A percentile compares a stretch with the other conserved stretches of the same genome.
phyloP scores from a whole-genome alignment of 2,113 vertebrate species.

The Ceratotherium simum region DNA sequence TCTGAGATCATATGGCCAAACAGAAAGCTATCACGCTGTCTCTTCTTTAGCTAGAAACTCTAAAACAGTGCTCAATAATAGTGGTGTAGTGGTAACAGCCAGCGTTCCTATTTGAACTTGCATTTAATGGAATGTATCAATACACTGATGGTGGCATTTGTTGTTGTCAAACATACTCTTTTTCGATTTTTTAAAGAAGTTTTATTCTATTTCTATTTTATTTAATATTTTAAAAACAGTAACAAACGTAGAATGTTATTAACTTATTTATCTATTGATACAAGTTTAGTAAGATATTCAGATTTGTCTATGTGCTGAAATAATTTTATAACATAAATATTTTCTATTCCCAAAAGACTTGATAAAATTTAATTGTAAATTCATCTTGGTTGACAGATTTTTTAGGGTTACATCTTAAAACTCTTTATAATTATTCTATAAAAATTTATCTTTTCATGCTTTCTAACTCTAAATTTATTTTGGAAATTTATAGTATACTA shows the following conservation, averaged over 20 bases:
- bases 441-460: not conserved
- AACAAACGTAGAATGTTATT: not conserved
- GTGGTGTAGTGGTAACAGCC: not conserved
- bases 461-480: constrained; percentile 14
- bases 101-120: not conserved
- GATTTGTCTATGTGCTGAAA: not conserved
- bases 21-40: not conserved
- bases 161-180: not conserved
- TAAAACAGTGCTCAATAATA: not conserved
- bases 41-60: not conserved
- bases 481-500: not conserved
- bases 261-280: not conserved
- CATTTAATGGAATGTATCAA: not conserved
- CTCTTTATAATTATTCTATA: not conserved
- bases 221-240: not conserved
- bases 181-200: not conserved
- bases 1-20: not conserved
- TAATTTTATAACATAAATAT: not conserved
- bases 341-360: not conserved
- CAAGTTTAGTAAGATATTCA: not conserved
- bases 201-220: not conserved
- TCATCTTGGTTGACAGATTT: not conserved
- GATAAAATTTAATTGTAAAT: not conserved
- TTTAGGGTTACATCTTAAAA: not conserved
- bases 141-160: not conserved